Base-by-base conservation (phyloP, 2,888 invertebrate species). In the Thereva nobilitata region DNA sequence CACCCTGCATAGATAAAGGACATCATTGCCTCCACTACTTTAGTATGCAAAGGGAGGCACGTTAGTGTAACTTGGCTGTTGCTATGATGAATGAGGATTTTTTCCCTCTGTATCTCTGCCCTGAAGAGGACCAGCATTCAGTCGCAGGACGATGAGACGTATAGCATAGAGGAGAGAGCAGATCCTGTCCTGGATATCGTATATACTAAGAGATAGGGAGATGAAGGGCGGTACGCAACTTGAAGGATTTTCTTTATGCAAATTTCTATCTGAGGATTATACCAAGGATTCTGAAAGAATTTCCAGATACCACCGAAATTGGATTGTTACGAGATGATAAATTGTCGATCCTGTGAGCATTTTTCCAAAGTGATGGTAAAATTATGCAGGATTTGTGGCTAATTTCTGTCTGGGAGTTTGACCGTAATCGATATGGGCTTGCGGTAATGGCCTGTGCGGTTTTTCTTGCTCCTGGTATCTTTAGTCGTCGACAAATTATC, bases 261-360 rank as follows among this genome's bases (percentile, higher is more conserved):
- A 61, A 61, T 61, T 61, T 61, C 41, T 37, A 61, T 50, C 50
- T 50, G 61, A 61, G 50, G 61, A 61, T 61, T 61, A 61, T 61
- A 50, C 49, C 50, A 50, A 61, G 61, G 61, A 61, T 61, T 61
- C 61, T 45, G 50, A 61, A 61, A 61, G 61, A 61, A 61, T 50
- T 61, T 61, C 50, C 50, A 50, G 61, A 61, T 61, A 61, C 61
- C 50, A 41, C 61, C 53, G 54, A 64, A 64, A 64, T 64, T 64
- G 64, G 64, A 54, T 64, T 64, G 64, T 64, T 64, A 64, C 61
- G 53, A 64, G 54, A 64, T 64, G 64, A 64, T 64, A 64, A 64
- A 64, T 64, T 54, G 54, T 64, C 64, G 54, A 64, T 64, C 54
- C 44, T 64, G 10, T 64, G 54, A 64, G 41, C 61, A 61, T 61